Evolutionary conservation across 2,797 vertebrate species (phyloP), one percentile per base, ranked within the genome.

Genomic region (Acanthopagrus latus): DNA sequence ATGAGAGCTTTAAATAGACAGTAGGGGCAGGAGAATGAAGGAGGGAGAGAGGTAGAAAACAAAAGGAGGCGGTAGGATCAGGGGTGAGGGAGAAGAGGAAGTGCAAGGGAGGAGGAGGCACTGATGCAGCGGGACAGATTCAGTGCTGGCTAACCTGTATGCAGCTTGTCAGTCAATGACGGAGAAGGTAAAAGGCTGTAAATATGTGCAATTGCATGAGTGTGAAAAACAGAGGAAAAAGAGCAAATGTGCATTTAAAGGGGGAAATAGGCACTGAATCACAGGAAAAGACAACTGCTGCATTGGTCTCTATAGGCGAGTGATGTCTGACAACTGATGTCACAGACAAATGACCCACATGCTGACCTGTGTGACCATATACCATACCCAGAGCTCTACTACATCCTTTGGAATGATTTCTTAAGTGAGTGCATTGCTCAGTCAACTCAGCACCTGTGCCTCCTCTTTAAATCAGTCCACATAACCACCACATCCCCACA

Each of bases 1-100:
- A 81, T 7, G 58, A 64, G 56, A 25, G 80, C 86, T 91, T 90
- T 87, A 89, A 92, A 92, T 85, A 89, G 81, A 81, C 70, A 3
- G 48, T 18, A 58, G 41, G 33, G 60, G 60, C 38, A 33, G 38
- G 48, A 60, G 66, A 57, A 60, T 64, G 20, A 10, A 58, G 47
- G 54, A 56, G 6, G 7, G 21, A 11, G 41, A 44, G 29, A 46
- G 63, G 59, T 58, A 20, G 58, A 38, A 17, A 18, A 47, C 16
- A 7, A 41, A 62, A 71, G 41, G 68, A 67, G 57, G 52, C 25
- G n/a, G 66, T 7, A 57, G 16, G 29, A 54, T 25, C 18, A 52
- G 27, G 38, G 51, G 17, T 41, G 47, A 55, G 12, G 27, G n/a
- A 58, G 56, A 54, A 62, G 43, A 56, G 50, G 44, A 55, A 48